Percentiles rank a stretch among this genome's conserved stretches.
These are phyloP conservation scores for Lordiphosa fenestrarum DNA, from an alignment of 2,888 invertebrate species.

Conservation along the genomic window DNA sequence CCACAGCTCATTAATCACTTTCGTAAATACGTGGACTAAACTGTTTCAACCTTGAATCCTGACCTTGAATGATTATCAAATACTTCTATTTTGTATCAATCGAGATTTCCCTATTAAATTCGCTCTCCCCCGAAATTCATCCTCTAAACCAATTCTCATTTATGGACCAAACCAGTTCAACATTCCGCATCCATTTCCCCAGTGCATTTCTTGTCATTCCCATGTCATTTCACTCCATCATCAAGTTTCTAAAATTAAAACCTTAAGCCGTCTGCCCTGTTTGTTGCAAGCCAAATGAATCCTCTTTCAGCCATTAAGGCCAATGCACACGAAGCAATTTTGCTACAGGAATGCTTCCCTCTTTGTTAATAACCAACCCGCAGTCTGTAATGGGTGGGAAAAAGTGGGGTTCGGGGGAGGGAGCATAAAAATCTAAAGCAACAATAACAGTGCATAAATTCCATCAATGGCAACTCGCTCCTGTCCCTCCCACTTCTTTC, in stretches of 20 bases:
- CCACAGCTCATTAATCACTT: too few species aligned
- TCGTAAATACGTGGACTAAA: too few species aligned
- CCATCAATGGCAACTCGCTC: slow-evolving; percentile 52
- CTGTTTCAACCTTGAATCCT: too few species aligned
- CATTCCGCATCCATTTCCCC: not conserved
- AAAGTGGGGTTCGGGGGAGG: not conserved
- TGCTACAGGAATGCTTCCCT: slow-evolving; percentile 8
- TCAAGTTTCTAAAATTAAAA: slow-evolving; percentile 12
- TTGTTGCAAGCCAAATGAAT: slow-evolving; percentile 4
- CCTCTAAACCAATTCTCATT: not conserved
- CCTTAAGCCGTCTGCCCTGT: not conserved
- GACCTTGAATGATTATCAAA: too few species aligned
- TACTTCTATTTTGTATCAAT: too few species aligned
- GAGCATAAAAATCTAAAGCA: slow-evolving; percentile 20
- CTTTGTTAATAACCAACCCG: not conserved
- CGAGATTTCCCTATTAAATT: too few species aligned
- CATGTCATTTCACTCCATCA: slow-evolving; percentile 3
- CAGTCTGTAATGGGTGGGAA: slow-evolving; percentile 2
- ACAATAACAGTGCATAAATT: slow-evolving; percentile 50
- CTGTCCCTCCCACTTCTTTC: not conserved
- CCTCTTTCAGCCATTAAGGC: slow-evolving; percentile 39
- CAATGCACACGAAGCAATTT: slow-evolving; percentile 49
- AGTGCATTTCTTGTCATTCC: slow-evolving; percentile 13
- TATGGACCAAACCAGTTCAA: not conserved
- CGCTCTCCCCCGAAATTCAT: too few species aligned